phyloP scores from a whole-genome alignment of 1,140 invertebrate species.

The Radopholus similis region DNA sequence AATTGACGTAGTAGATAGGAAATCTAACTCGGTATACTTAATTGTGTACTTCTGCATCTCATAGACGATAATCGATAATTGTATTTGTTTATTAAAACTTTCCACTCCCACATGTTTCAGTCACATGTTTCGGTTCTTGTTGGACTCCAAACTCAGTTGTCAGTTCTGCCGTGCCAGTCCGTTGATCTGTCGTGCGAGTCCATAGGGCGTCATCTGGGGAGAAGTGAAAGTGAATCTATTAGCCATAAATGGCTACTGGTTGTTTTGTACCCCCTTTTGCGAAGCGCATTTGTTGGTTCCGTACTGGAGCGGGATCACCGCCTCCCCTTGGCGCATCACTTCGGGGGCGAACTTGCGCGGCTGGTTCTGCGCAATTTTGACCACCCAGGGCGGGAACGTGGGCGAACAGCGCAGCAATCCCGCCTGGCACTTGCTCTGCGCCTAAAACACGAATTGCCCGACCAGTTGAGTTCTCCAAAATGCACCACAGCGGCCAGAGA shows the following conservation, averaged over 20 bases:
- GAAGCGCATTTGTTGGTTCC: conserved; percentile 65
- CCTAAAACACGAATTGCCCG: conserved; percentile 54
- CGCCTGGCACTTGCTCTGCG: conserved; percentile 63
- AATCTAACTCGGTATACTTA: too few relatives aligned
- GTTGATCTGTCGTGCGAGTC: conserved; percentile 64
- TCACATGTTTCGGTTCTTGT: too few relatives aligned
- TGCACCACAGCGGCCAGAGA: conserved; percentile 54
- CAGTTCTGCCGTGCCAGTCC: too few relatives aligned
- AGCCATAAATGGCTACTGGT: too few relatives aligned
- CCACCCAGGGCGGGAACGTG: conserved; percentile 64
- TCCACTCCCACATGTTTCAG: neutral
- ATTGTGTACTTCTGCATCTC: too few relatives aligned
- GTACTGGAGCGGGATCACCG: conserved; percentile 62
- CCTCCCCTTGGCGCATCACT: conserved; percentile 64
- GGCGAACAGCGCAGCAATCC: conserved; percentile 14
- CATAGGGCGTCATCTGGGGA: conserved; percentile 67
- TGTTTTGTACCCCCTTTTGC: too few relatives aligned
- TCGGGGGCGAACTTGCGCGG: conserved; percentile 63
- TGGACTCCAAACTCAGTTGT: too few relatives aligned
- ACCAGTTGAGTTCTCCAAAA: neutral
- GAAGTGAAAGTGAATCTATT: too few relatives aligned
- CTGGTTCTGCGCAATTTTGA: conserved; percentile 65
- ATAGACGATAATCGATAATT: too few relatives aligned
- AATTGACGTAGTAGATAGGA: too few relatives aligned
- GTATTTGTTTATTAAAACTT: neutral